Conservation (phyloP, 2,888 invertebrate genomes). For the Vandiemenella viatica region DNA sequence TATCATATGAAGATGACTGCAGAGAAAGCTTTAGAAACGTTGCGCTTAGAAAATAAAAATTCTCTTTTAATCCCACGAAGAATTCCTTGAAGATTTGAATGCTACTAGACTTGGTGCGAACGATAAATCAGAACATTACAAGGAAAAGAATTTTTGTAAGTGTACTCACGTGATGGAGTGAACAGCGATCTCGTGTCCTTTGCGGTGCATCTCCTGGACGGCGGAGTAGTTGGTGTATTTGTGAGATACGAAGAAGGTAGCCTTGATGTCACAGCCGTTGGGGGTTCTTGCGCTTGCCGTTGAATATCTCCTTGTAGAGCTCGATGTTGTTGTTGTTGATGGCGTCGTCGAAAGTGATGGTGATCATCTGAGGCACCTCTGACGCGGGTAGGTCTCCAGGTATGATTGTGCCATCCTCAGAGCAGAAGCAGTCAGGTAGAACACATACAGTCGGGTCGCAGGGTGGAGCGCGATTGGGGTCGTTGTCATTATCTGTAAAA, state of each 20-base stretch:
- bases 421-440: constrained; percentile 86
- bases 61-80: no score
- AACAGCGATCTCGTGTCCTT: constrained; percentile 86
- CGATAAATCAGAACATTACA: no score
- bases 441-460: constrained; percentile 76
- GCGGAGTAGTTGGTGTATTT: constrained; percentile 88
- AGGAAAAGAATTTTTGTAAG: no score
- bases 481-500: constrained; percentile 72
- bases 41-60: no score
- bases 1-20: no score
- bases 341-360: constrained; percentile 86
- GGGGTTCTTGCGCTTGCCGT: constrained; percentile 78
- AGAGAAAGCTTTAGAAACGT: no score
- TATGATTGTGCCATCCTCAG: constrained; percentile 75
- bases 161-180: constrained; percentile 79
- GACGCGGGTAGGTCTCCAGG: constrained; percentile 70
- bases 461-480: constrained; percentile 81
- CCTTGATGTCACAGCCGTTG: constrained; percentile 84
- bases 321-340: constrained; percentile 92
- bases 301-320: constrained; percentile 83
- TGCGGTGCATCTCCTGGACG: constrained; percentile 78
- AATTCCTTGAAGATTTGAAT: no score
- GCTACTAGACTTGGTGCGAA: no score
- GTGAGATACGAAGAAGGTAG: constrained; percentile 83
- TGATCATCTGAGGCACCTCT: constrained; percentile 88